Evolutionary conservation across 2,888 invertebrate genomes (phyloP).

Genomic region (Encarsia formosa): DNA sequence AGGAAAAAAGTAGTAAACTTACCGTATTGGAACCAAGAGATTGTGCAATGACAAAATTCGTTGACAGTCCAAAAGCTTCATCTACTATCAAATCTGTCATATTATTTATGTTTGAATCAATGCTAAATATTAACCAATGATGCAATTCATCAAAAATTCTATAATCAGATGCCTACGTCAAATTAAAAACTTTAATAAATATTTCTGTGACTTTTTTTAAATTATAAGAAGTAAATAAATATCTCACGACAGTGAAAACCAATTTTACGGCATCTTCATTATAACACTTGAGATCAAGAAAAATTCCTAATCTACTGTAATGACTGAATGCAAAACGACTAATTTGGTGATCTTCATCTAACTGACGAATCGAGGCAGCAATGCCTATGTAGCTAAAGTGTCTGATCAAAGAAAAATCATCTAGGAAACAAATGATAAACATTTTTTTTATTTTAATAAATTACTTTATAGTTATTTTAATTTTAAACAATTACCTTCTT

Average conservation of each 20-base stretch:
- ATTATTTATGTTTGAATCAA: too few species aligned
- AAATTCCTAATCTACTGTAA: constrained; percentile 3
- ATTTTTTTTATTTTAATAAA: too few species aligned
- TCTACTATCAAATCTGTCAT: too few species aligned
- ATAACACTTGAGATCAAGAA: background rate
- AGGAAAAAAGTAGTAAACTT: too few species aligned
- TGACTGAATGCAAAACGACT: background rate
- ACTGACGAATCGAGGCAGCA: background rate
- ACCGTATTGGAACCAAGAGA: background rate
- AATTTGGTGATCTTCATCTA: background rate
- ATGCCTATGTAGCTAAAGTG: background rate
- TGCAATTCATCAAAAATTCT: too few species aligned
- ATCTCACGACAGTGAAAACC: background rate
- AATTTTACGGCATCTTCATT: background rate
- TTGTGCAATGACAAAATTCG: too few species aligned
- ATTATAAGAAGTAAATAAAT: background rate
- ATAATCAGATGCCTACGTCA: too few species aligned
- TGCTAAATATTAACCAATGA: too few species aligned
- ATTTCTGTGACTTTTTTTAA: background rate
- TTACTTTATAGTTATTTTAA: too few species aligned
- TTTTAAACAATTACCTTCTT: constrained; percentile 2
- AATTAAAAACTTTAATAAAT: too few species aligned
- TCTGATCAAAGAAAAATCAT: background rate
- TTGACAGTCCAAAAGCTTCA: too few species aligned
- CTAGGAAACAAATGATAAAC: background rate